A percentile compares a stretch with the other conserved stretches of the same genome.
Evolutionary conservation across 1,140 invertebrate species (phyloP).

Genomic region (Melipona quadrifasciata): DNA sequence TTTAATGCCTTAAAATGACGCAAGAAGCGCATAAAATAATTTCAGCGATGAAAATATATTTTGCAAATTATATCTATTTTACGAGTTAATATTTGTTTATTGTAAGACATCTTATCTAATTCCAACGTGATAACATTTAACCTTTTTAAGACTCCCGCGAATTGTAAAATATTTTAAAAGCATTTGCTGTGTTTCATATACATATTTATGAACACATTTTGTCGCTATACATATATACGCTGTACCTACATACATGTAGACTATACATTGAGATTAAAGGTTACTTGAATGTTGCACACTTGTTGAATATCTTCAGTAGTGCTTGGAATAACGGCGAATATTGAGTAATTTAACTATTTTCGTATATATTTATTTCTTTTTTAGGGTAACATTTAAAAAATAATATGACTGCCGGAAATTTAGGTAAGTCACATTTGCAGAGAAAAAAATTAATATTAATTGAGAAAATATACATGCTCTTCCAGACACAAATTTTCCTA

Average conservation of each 20-base stretch:
- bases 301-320: not conserved
- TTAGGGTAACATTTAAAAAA: not conserved
- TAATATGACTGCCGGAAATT: slow-evolving; percentile 56
- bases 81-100: not conserved
- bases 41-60: not conserved
- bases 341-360: not conserved
- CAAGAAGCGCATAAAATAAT: not conserved
- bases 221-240: not conserved
- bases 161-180: slow-evolving; percentile 39
- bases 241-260: not conserved
- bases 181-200: not conserved
- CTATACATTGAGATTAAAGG: not conserved
- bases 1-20: not conserved
- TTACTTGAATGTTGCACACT: slow-evolving; percentile 13
- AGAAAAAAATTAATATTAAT: not conserved
- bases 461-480: not conserved
- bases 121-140: slow-evolving; percentile 51
- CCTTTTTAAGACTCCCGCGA: slow-evolving; percentile 15
- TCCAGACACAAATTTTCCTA: not conserved
- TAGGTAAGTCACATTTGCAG: slow-evolving; percentile 51
- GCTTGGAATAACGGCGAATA: not conserved
- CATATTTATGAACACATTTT: not conserved
- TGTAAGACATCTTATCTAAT: slow-evolving; percentile 28
- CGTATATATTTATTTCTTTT: not conserved
- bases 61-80: slow-evolving; percentile 5